These are phyloP conservation scores for Syngnathus floridae DNA, from an alignment of 2,113 vertebrate genomes.

Conservation along the genomic window DNA sequence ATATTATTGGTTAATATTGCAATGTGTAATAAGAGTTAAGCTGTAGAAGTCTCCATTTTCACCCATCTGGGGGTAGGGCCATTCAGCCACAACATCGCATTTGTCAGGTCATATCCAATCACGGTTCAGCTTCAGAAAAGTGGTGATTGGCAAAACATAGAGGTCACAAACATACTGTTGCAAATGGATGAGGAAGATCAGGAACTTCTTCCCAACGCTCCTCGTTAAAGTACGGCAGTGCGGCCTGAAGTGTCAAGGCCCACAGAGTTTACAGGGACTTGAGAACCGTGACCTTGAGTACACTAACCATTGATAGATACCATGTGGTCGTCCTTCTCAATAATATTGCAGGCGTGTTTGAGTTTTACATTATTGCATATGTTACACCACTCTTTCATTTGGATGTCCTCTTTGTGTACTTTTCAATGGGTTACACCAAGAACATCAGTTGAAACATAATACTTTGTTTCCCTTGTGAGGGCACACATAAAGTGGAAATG, in stretches of 20 bases:
- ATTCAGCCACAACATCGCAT: too few species aligned
- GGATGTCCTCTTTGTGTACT: constrained; percentile 11
- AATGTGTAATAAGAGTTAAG: too few species aligned
- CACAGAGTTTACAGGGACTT: constrained; percentile 48
- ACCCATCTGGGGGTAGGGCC: too few species aligned
- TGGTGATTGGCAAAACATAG: background rate
- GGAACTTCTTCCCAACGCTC: constrained; percentile 54
- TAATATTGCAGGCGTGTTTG: too few species aligned
- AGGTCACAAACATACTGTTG: constrained; percentile 20
- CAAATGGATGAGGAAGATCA: constrained; percentile 58
- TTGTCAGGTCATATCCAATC: too few species aligned
- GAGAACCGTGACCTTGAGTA: background rate
- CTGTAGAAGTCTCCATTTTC: too few species aligned
- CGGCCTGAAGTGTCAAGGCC: constrained; percentile 57
- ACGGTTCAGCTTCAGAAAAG: too few species aligned
- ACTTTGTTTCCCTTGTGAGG: constrained; percentile 39
- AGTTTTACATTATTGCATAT: background rate
- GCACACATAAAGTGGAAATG: constrained; percentile 61
- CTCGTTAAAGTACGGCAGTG: constrained; percentile 33
- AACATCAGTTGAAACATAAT: constrained; percentile 29
- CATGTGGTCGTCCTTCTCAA: too few species aligned
- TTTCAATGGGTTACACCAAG: constrained; percentile 26
- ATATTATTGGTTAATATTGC: too few species aligned
- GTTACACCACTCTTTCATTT: constrained; percentile 14
- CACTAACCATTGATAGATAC: background rate